Evolutionary conservation across 2,113 vertebrate genomes (phyloP), one percentile per base, ranked within the genome.

Genomic region (Ictidomys tridecemlineatus): DNA sequence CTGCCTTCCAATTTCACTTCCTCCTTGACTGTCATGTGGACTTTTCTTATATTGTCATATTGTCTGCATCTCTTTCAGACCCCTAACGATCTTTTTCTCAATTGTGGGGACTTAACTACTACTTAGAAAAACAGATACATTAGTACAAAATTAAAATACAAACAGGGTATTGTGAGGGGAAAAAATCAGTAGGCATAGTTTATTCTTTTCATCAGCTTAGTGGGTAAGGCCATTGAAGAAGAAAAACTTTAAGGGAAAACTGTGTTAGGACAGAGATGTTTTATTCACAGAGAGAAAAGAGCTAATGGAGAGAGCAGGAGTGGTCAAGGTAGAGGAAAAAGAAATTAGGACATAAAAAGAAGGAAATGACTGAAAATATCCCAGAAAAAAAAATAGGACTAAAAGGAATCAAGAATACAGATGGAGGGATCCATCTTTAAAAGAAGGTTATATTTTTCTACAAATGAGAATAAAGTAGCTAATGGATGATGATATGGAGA

Each of bases 1-100:
- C 61, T 85, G 24, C 37, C 51, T 95, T 84, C 73, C 22, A 76
- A 51, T 24, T 92, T 76, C 30, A 67, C 45, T 92, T 92, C 48
- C 74, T 90, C 24, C 37, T 95, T 76, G 28, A 1, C 13, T 65
- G 5, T 42, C 78, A 83, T 61, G 26, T 92, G 17, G 4, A 12
- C 8, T 65, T 22, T 89, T 34, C 28, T 76, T 39, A 91, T 87
- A 77, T 10, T 67, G 39, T 5, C 12, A 45, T 45, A 45, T 45
- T 45, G 45, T 45, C 9, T 28, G 1, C 4, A 1, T 14, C 65
- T 42, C 34, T 51, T 22, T 0, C 61, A 22, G 10, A n/a, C 28
- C 16, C 2, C 30, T 37, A 18, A 56, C 30, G 80, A 86, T 20
- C 5, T 2, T 93, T 93, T 94, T 48, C 30, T 51, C 67, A 42